A percentile compares a stretch with the other conserved stretches of the same genome.
Evolutionary conservation across 2,113 vertebrate species (phyloP).

Genomic region (Odontophorus gujanensis): DNA sequence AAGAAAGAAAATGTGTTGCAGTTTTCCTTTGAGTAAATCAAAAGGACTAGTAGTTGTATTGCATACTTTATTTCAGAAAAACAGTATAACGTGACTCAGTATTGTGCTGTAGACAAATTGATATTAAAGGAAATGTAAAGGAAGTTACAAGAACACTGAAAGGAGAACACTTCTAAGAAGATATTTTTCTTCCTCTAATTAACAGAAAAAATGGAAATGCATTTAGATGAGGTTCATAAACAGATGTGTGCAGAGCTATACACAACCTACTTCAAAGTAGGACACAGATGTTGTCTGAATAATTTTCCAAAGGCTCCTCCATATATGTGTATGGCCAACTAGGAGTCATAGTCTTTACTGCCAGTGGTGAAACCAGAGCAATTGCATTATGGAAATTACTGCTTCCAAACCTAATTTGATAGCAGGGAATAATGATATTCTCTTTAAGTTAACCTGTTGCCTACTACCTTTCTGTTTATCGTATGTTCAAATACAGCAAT

Average conservation of each 20-base stretch:
- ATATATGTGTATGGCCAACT: not conserved
- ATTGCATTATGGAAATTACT: not conserved
- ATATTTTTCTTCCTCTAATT: constrained; percentile 43
- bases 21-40: constrained; percentile 33
- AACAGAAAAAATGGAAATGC: constrained; percentile 34
- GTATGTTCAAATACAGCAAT: not conserved
- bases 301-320: not conserved
- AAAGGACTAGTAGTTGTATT: constrained; percentile 29
- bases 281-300: constrained; percentile 59
- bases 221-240: constrained; percentile 46
- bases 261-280: constrained; percentile 30
- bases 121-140: not conserved
- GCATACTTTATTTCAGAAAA: constrained; percentile 36
- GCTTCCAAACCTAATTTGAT: not conserved
- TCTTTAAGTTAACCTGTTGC: not conserved
- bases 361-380: not conserved
- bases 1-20: not conserved
- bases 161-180: not conserved
- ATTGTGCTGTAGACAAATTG: constrained; percentile 36
- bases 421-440: not conserved
- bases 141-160: constrained; percentile 4
- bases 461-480: not conserved
- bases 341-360: not conserved
- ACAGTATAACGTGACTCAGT: not conserved
- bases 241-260: constrained; percentile 41